Conservation (phyloP, 2,888 invertebrate species). For the Pomacea canaliculata region DNA sequence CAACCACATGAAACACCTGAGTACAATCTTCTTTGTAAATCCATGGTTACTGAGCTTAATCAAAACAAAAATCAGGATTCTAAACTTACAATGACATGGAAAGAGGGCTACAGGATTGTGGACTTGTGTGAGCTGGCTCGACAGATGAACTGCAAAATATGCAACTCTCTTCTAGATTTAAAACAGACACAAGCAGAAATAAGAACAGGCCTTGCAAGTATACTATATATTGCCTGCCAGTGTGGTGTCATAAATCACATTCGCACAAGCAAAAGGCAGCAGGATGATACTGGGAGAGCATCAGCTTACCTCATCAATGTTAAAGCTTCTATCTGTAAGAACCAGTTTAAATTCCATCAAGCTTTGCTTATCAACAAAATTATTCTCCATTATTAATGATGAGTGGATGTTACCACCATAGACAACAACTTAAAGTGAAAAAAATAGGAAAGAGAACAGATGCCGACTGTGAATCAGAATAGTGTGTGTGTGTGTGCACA, state of each 20-base stretch:
- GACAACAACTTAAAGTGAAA: too few relatives aligned
- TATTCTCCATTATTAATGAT: too few relatives aligned
- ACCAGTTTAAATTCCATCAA: not conserved
- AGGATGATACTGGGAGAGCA: not conserved
- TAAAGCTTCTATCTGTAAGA: slow-evolving; percentile 6
- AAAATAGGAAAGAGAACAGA: too few relatives aligned
- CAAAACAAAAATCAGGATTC: too few relatives aligned
- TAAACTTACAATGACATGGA: slow-evolving; percentile 1
- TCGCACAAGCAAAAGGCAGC: slow-evolving; percentile 1
- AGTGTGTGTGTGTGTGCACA: too few relatives aligned
- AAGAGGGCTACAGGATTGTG: not conserved
- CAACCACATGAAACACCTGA: too few relatives aligned
- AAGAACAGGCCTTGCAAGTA: slow-evolving; percentile 11
- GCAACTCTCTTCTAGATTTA: slow-evolving; percentile 7
- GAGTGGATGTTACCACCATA: too few relatives aligned
- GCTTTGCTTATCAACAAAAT: too few relatives aligned
- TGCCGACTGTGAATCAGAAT: too few relatives aligned
- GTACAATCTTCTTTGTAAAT: too few relatives aligned
- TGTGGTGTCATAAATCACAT: slow-evolving; percentile 12
- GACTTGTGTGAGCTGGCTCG: slow-evolving; percentile 14
- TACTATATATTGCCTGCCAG: slow-evolving; percentile 1
- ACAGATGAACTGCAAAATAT: slow-evolving; percentile 13
- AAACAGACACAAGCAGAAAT: slow-evolving; percentile 5
- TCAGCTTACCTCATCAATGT: slow-evolving; percentile 9
- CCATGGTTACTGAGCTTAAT: too few relatives aligned